Evolutionary conservation across 2,888 invertebrate genomes (phyloP).

Genomic region (Mythimna albipuncta): DNA sequence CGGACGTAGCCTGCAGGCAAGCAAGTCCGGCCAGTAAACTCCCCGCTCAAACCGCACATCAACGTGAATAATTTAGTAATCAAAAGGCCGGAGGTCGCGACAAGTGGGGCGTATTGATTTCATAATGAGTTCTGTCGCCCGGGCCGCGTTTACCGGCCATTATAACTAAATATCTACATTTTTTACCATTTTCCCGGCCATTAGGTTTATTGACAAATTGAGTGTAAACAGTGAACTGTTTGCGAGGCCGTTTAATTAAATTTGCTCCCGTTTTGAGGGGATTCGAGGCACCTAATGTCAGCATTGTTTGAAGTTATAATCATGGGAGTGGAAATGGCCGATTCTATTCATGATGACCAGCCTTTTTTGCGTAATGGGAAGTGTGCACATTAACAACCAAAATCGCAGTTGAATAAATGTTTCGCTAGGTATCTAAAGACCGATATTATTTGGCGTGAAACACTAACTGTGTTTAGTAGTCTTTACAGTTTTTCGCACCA

Average conservation of each 20-base stretch:
- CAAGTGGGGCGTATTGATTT: constrained; percentile 63
- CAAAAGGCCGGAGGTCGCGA: constrained; percentile 67
- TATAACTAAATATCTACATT: constrained; percentile 51
- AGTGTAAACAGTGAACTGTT: constrained; percentile 44
- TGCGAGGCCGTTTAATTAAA: constrained; percentile 38
- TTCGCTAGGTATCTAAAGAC: no score
- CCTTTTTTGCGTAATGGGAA: constrained; percentile 5
- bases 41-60: constrained; percentile 13
- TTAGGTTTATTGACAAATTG: constrained; percentile 53
- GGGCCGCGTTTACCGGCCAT: constrained; percentile 18
- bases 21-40: not conserved
- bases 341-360: not conserved
- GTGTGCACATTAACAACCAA: constrained; percentile 1
- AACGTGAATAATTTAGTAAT: constrained; percentile 62
- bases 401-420: not conserved
- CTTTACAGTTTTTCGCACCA: not conserved
- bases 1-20: not conserved
- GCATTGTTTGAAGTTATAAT: constrained; percentile 15
- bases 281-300: constrained; percentile 18
- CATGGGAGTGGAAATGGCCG: not conserved
- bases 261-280: constrained; percentile 15
- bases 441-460: not conserved
- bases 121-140: constrained; percentile 50
- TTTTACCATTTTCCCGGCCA: constrained; percentile 45
- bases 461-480: no score